A percentile compares a stretch with the other conserved stretches of the same genome.
phyloP scores from a whole-genome alignment of 2,113 vertebrate species.

The Corvus hawaiiensis region DNA sequence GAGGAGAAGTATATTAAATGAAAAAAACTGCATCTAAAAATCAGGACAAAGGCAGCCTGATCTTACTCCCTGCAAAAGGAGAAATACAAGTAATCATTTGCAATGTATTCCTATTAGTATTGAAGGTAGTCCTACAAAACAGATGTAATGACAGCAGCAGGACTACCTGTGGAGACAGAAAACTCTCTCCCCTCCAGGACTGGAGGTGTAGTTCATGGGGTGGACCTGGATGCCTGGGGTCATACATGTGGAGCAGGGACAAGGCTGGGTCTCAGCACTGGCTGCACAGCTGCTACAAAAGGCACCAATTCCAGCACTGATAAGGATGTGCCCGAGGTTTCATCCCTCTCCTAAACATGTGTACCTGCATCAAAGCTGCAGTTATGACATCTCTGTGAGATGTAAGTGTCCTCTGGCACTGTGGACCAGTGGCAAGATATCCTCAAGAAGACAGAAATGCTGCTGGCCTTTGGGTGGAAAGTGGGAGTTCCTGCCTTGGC shows the following conservation, averaged over 20 bases:
- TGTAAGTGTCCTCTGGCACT: not conserved
- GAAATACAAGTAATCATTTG: not conserved
- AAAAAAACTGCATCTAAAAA: not conserved
- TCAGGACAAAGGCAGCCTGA: not conserved
- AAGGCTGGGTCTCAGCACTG: not conserved
- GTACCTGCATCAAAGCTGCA: not conserved
- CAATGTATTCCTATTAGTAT: not conserved
- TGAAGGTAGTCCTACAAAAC: not conserved
- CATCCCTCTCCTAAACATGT: not conserved
- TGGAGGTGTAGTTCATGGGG: not conserved
- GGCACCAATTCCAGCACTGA: not conserved
- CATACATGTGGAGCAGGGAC: rapidly evolving
- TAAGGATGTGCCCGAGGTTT: rapidly evolving
- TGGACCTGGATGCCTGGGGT: not conserved
- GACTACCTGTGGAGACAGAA: not conserved
- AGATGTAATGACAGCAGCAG: not conserved
- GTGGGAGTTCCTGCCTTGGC: not conserved
- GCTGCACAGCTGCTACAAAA: rapidly evolving
- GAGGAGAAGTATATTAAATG: not conserved
- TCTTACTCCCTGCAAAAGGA: not conserved
- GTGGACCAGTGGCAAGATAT: not conserved
- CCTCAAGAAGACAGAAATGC: not conserved
- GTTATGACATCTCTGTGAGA: not conserved
- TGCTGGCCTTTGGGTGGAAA: not conserved
- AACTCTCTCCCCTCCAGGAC: rapidly evolving